Evolutionary conservation across 2,888 invertebrate genomes (phyloP), one percentile per base, ranked within the genome.

Genomic region (Timema cristinae): DNA sequence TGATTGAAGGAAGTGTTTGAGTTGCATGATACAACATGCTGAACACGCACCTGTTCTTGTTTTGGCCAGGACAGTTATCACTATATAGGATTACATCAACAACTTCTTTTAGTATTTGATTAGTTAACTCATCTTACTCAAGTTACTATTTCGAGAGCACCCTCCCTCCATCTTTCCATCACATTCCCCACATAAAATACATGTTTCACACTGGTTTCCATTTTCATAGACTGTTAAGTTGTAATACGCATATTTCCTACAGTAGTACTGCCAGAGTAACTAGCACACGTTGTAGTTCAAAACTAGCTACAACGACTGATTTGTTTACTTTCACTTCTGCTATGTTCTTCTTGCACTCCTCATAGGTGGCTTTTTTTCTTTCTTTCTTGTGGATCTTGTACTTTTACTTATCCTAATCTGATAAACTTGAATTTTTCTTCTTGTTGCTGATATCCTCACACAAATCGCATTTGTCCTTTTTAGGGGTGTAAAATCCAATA

Each of bases 141-240:
- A 6, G 61, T 63, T 47, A 11, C 32, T 11, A 63, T 63, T 63
- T 5, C 63, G 48, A 48, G 32, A 47, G 16, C 7, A 2, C 63
- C 63, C 48, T 63, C 47, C n/a, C n/a, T n/a, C n/a, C n/a, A n/a
- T n/a, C n/a, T n/a, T n/a, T n/a, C n/a, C n/a, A n/a, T n/a, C n/a
- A n/a, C n/a, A n/a, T n/a, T n/a, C n/a, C n/a, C n/a, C n/a, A n/a
- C n/a, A n/a, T n/a, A n/a, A n/a, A n/a, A n/a, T n/a, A n/a, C n/a
- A n/a, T n/a, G n/a, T n/a, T n/a, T n/a, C n/a, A n/a, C n/a, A n/a
- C 32, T 48, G 47, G 48, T 63, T 63, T 48, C 63, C 48, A 48
- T 63, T 63, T 63, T 63, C 63, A 63, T 63, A 63, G 47, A 63
- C 63, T 63, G 32, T 63, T 63, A 63, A 11, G 48, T 63, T 63